Base-by-base conservation (phyloP, 35 echinoderm and acorn worm species). In the Patiria miniata region DNA sequence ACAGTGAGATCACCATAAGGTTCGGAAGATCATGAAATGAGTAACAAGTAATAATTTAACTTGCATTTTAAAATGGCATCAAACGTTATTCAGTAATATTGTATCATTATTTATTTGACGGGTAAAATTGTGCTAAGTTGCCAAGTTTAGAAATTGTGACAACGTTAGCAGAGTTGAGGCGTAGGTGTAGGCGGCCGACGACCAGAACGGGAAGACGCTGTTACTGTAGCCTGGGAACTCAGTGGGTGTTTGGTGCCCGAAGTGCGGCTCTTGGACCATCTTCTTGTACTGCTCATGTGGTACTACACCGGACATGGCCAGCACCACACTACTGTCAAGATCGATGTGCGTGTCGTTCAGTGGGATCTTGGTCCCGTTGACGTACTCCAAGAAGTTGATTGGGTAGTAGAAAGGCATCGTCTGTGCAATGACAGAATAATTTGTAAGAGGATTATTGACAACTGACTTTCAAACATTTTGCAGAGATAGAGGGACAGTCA, bases 131-230 rank as follows among this genome's bases (percentile, higher is more conserved):
- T 47, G 4, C 42, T 47, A 47, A 47, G 42, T 65, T 65, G 60
- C 60, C 30, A 83, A 55, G 57, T 83, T 83, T 9, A 36, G 40
- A 57, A 83, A 83, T 58, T 83, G 47, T 8, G 81, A 52, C 16
- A 83, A 50, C 5, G 81, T 50, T 38, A 83, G 57, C 19, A 83
- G 23, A 54, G 16, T 55, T 57, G 52, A 57, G 23, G 81, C 40
- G 30, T 83, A 83, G 7, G 81, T 83, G 51, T 83, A 83, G 19
- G 81, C 40, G 53, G 52, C 51, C 6, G 81, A 83, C 19, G 81
- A 36, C 81, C 81, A 83, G 37, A 83, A 83, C 0, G 81, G 81
- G 37, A 83, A 83, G 0, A 57, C 16, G 57, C 16, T 1, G 0
- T 83, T 33, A 33, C 55, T 83, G 39, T 83, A 83, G 52, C 81